phyloP scores from a whole-genome alignment of 2,888 invertebrate genomes.

The Eustalomyia histrio region DNA sequence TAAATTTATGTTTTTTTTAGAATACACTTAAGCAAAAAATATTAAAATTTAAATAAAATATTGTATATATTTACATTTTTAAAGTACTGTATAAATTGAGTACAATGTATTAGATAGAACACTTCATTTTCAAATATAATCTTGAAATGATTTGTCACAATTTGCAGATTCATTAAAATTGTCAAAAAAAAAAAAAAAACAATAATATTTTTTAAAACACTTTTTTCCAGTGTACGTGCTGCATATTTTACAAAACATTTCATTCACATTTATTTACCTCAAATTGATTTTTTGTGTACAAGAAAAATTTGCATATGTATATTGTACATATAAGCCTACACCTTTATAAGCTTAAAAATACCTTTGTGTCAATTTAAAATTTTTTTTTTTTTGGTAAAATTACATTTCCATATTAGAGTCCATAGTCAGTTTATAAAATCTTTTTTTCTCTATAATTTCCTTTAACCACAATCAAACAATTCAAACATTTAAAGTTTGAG shows the following conservation, averaged over 20 bases:
- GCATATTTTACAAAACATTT: not conserved
- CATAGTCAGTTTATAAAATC: conserved; percentile 14
- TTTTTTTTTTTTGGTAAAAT: conserved; percentile 35
- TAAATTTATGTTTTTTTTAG: too few species aligned
- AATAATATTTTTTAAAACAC: too few species aligned
- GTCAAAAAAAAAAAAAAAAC: too few species aligned
- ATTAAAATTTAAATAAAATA: too few species aligned
- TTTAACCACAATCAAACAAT: conserved; percentile 33
- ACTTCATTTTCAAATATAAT: too few species aligned
- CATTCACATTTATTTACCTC: not conserved
- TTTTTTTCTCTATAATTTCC: conserved; percentile 15
- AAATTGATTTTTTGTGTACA: conserved; percentile 13
- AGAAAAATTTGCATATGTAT: conserved; percentile 5
- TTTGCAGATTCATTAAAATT: too few species aligned
- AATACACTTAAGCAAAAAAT: too few species aligned
- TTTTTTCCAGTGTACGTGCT: not conserved
- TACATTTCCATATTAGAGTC: conserved; percentile 32
- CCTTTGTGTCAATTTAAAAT: conserved; percentile 35
- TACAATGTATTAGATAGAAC: too few species aligned
- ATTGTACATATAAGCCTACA: conserved; percentile 17
- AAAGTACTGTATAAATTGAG: too few species aligned
- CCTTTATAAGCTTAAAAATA: conserved; percentile 15
- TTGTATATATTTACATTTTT: too few species aligned
- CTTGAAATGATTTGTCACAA: too few species aligned
- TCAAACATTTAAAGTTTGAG: conserved; percentile 25